Base-by-base conservation (phyloP, 2,113 vertebrate species). In the Ranitomeya imitator region DNA sequence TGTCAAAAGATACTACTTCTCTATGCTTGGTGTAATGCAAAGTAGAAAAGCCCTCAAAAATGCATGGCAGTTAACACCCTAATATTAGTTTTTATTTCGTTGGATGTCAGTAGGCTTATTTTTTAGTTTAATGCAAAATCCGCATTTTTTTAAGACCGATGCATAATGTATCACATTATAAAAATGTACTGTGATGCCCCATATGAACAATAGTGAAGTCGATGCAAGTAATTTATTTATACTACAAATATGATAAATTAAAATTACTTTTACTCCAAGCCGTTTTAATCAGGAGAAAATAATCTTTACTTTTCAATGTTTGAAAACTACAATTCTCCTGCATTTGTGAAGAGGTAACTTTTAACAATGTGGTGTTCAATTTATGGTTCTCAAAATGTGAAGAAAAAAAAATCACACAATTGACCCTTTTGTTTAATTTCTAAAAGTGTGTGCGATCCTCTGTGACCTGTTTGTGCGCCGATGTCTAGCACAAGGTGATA, bases 401-500 rank as follows among this genome's bases (percentile, higher is more conserved):
- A 87, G 7, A 31, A 45, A 54, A 80, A 63, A 52, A 76, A 76
- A 76, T 52, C 18, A 21, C 14, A 55, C 57, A 76, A 78, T 26
- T 84, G 37, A 88, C 74, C 73, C 52, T 84, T 83, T 84, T 89
- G 73, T 89, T 37, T 79, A 55, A 77, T 77, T 78, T 77, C 7
- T 79, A 63, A 84, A 61, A 85, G 59, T 59, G 45, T 69, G 59
- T 13, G 18, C 55, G 73, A 85, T 63, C 69, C 52, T 74, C 63
- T 37, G 51, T 89, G 87, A 89, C 82, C 87, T 85, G 57, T 76
- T 78, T 45, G 51, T 45, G 80, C 63, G 21, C 51, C 79, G 83
- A 51, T 65, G 71, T 73, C 87, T 67, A 83, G 79, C 61, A 79
- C 51, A 85, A 69, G 61, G 87, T 89, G 73, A 89, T 85, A 37